Evolutionary conservation across 2,113 vertebrate species (phyloP).

Genomic region (Tupaia tana): DNA sequence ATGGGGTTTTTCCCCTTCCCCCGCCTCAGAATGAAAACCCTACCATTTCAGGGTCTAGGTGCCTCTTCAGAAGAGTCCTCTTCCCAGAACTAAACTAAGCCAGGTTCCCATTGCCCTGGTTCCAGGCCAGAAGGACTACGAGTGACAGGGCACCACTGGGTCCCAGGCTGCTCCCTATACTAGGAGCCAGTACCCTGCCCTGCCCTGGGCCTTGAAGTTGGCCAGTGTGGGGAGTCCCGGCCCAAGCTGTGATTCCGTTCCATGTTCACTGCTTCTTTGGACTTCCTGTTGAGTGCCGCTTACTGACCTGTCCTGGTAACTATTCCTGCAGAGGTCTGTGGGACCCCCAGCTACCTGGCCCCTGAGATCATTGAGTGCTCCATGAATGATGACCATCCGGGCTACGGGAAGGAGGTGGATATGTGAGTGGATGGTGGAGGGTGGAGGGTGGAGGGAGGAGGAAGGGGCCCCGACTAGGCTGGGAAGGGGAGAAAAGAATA

Average conservation of each 20-base stretch:
- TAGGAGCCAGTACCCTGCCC: neutral
- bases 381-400: slow-evolving; percentile 93
- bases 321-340: slow-evolving; percentile 93
- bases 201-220: neutral
- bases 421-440: slow-evolving; percentile 89
- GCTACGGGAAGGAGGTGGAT: slow-evolving; percentile 94
- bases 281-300: neutral
- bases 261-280: neutral
- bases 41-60: neutral
- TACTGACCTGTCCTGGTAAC: neutral
- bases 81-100: neutral
- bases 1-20: neutral
- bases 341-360: slow-evolving; percentile 96
- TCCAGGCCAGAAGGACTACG: neutral
- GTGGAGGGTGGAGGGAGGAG: neutral
- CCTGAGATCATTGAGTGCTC: slow-evolving; percentile 98
- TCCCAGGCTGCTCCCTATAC: neutral
- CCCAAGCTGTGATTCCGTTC: neutral
- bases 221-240: neutral
- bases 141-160: neutral
- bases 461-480: neutral
- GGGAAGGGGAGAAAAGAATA: rapidly evolving
- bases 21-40: neutral
- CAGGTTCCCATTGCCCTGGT: neutral
- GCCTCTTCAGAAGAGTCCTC: neutral